Percentiles rank a stretch among this genome's conserved stretches.
Conservation (phyloP, 1,140 invertebrate species). For the Sycophila sp. region DNA sequence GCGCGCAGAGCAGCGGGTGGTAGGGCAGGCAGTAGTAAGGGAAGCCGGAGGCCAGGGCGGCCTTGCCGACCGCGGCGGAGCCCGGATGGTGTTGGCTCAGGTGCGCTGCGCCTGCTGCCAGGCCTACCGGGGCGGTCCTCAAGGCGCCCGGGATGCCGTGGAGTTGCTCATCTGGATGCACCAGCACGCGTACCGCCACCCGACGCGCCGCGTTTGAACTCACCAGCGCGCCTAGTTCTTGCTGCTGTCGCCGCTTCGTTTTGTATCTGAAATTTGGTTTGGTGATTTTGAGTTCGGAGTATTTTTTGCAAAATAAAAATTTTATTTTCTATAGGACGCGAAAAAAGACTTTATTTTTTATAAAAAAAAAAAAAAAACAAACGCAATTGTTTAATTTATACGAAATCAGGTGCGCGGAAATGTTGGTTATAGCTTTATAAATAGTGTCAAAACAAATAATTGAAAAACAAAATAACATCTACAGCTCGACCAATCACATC, state of each 20-base stretch:
- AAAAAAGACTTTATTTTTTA: no score
- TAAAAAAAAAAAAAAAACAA: no score
- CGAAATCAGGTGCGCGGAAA: no score
- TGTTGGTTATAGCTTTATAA: no score
- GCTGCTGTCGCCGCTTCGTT: conserved; percentile 63
- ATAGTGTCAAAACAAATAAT: no score
- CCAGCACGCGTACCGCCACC: conserved; percentile 61
- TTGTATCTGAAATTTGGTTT: conserved; percentile 53
- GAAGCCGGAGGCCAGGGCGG: conserved; percentile 48
- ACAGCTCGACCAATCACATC: no score
- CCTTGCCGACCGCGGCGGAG: conserved; percentile 37
- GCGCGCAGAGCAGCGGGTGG: conserved; percentile 61
- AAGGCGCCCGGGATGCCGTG: conserved; percentile 44
- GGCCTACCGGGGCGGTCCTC: neutral
- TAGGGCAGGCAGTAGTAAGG: conserved; percentile 65
- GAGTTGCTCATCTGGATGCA: conserved; percentile 63
- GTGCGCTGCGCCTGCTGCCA: neutral
- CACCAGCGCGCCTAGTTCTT: conserved; percentile 63
- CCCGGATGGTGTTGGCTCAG: neutral
- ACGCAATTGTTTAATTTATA: no score
- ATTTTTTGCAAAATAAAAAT: no score
- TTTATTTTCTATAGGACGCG: no score
- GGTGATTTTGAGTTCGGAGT: no score
- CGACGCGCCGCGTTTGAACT: conserved; percentile 59
- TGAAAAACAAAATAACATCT: no score